A percentile compares a stretch with the other conserved stretches of the same genome.
These are phyloP conservation scores for Avahi laniger DNA, from an alignment of 2,797 vertebrate species.

Conservation along the genomic window DNA sequence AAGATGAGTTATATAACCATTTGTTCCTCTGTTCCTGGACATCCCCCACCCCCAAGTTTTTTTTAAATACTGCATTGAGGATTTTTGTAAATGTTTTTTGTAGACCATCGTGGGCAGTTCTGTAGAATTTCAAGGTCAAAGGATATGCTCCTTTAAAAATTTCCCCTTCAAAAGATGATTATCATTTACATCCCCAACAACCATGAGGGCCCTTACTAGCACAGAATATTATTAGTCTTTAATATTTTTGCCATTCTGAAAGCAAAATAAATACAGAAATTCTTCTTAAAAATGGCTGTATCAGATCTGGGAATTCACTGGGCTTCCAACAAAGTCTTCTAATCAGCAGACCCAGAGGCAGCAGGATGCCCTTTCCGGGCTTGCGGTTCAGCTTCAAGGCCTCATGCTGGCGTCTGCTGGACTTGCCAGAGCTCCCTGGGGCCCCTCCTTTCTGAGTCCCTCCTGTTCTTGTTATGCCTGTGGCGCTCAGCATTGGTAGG, in stretches of 20 bases:
- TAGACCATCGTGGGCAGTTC: not conserved
- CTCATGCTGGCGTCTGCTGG: not conserved
- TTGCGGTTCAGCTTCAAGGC: not conserved
- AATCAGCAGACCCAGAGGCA: not conserved
- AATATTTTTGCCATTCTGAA: not conserved
- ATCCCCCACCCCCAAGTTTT: not conserved
- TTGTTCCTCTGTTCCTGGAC: not conserved
- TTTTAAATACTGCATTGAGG: not conserved
- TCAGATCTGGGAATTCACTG: not conserved
- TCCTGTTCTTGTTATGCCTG: not conserved
- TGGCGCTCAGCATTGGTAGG: not conserved
- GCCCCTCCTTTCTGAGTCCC: not conserved
- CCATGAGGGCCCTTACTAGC: not conserved
- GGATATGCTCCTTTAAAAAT: not conserved
- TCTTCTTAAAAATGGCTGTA: not conserved
- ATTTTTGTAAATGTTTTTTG: not conserved
- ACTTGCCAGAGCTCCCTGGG: not conserved
- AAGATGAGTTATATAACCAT: not conserved
- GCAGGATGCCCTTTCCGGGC: too few species aligned
- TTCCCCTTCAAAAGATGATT: not conserved
- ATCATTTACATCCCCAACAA: not conserved
- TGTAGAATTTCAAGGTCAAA: conserved; percentile 14
- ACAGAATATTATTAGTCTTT: not conserved
- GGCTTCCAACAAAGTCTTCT: not conserved
- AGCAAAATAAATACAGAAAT: not conserved